Percentiles rank a stretch among this genome's conserved stretches.
phyloP scores from a whole-genome alignment of 1,140 invertebrate species.

The Temnothorax curvispinosus region DNA sequence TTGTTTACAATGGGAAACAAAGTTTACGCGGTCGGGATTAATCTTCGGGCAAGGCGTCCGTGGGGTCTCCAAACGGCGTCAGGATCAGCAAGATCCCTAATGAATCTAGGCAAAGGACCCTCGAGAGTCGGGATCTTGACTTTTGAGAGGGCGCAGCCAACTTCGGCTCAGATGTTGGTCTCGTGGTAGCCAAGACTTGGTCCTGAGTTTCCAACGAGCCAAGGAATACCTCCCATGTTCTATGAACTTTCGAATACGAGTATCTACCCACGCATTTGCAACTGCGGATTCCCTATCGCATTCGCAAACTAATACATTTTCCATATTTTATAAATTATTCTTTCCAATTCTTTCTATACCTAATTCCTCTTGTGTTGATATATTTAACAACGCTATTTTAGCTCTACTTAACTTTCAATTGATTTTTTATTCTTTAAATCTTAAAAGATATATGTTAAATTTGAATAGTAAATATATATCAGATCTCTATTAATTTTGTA shows the following conservation, averaged over 20 bases:
- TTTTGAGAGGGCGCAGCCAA: conserved; percentile 77
- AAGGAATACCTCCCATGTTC: conserved; percentile 64
- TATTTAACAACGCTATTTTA: neutral
- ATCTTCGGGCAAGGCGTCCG: conserved; percentile 65
- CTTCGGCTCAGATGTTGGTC: conserved; percentile 76
- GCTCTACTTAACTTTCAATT: neutral
- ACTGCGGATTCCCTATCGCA: conserved; percentile 51
- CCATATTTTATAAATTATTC: neutral
- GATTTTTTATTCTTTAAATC: neutral
- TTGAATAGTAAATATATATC: neutral
- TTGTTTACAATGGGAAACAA: conserved; percentile 71
- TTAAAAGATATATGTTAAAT: neutral
- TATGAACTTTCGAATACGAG: conserved; percentile 66
- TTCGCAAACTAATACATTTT: conserved; percentile 14
- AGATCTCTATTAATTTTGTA: conserved; percentile 5
- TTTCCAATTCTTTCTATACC: neutral
- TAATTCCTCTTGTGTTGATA: too few relatives aligned
- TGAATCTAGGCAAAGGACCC: conserved; percentile 78
- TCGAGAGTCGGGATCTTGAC: conserved; percentile 73
- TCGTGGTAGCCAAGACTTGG: conserved; percentile 75
- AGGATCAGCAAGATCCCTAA: conserved; percentile 79
- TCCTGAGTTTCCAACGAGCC: conserved; percentile 78
- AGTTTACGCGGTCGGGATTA: conserved; percentile 76
- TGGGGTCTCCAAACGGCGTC: conserved; percentile 66
- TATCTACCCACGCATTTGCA: conserved; percentile 67